Conservation (phyloP, 2,113 vertebrate genomes). For the Toxotes jaculatrix region DNA sequence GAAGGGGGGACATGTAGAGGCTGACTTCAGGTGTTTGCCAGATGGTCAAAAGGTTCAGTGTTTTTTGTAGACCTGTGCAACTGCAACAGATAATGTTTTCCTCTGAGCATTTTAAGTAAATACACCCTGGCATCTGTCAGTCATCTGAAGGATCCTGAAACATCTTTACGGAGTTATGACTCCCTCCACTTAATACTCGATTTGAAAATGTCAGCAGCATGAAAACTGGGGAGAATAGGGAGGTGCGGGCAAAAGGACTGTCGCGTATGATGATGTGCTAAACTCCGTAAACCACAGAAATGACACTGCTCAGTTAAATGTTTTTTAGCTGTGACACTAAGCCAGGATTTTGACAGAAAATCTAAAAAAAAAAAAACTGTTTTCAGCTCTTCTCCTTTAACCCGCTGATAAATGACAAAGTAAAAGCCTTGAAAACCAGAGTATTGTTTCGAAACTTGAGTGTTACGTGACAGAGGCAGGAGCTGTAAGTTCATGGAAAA, state of each 20-base stretch:
- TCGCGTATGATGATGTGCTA: background rate
- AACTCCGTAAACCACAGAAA: constrained; percentile 10
- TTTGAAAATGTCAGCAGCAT: constrained; percentile 21
- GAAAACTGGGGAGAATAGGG: background rate
- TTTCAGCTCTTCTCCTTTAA: background rate
- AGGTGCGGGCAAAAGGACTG: background rate
- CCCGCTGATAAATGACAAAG: background rate
- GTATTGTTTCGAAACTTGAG: too few species aligned
- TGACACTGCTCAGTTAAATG: constrained; percentile 1
- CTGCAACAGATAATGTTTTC: constrained; percentile 8
- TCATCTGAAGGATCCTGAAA: constrained; percentile 38
- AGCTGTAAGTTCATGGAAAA: background rate
- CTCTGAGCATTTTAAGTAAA: constrained; percentile 19
- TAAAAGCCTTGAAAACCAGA: too few species aligned
- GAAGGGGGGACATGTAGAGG: background rate
- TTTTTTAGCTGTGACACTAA: constrained; percentile 1
- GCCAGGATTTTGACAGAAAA: constrained; percentile 8
- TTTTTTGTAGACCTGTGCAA: background rate
- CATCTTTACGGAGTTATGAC: constrained; percentile 16
- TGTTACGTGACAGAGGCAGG: background rate
- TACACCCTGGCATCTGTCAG: constrained; percentile 31
- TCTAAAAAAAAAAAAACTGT: background rate
- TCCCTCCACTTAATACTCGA: background rate
- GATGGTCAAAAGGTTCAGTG: constrained; percentile 34
- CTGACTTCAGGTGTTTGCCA: constrained; percentile 11